These are phyloP conservation scores for Paratrypauchen microcephalus DNA, from an alignment of 2,797 vertebrate species.

Conservation along the genomic window DNA sequence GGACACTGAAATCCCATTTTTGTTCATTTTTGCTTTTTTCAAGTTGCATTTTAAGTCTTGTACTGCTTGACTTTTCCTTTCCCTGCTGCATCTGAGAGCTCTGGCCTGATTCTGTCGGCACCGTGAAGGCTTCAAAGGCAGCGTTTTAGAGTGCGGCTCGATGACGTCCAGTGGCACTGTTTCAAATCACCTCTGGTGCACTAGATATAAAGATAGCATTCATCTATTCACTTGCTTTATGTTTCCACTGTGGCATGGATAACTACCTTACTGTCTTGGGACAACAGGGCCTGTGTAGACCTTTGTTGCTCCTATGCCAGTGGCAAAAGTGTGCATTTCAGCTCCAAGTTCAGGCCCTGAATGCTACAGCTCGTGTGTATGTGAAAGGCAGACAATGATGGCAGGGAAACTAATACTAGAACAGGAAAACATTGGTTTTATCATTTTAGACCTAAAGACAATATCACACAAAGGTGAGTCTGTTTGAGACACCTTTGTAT, in stretches of 20 bases:
- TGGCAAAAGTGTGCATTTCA: slow-evolving; percentile 73
- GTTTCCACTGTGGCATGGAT: slow-evolving; percentile 72
- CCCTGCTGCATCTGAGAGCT: slow-evolving; percentile 58
- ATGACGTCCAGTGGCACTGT: slow-evolving; percentile 70
- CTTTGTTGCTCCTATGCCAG: slow-evolving; percentile 70
- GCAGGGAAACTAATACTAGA: slow-evolving; percentile 48
- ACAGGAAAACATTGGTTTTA: slow-evolving; percentile 49
- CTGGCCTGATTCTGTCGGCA: slow-evolving; percentile 68
- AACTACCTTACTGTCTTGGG: slow-evolving; percentile 72
- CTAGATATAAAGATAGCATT: slow-evolving; percentile 77
- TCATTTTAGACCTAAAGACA: slow-evolving; percentile 46
- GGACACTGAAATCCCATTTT: background rate
- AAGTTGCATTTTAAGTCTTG: slow-evolving; percentile 35
- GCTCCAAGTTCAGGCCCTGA: slow-evolving; percentile 57
- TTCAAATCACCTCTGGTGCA: slow-evolving; percentile 76
- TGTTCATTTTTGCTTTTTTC: background rate
- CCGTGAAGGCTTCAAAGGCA: slow-evolving; percentile 69
- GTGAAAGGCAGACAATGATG: slow-evolving; percentile 38
- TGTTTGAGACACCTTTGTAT: slow-evolving; percentile 27
- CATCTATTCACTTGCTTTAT: slow-evolving; percentile 72
- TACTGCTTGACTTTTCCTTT: slow-evolving; percentile 51
- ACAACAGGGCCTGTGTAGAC: slow-evolving; percentile 72
- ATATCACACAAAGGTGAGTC: slow-evolving; percentile 49
- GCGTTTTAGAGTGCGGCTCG: slow-evolving; percentile 55
- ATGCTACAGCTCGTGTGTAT: slow-evolving; percentile 53